Evolutionary conservation across 2,888 invertebrate genomes (phyloP), one percentile per base, ranked within the genome.

Genomic region (Nemotelus pantherinus): DNA sequence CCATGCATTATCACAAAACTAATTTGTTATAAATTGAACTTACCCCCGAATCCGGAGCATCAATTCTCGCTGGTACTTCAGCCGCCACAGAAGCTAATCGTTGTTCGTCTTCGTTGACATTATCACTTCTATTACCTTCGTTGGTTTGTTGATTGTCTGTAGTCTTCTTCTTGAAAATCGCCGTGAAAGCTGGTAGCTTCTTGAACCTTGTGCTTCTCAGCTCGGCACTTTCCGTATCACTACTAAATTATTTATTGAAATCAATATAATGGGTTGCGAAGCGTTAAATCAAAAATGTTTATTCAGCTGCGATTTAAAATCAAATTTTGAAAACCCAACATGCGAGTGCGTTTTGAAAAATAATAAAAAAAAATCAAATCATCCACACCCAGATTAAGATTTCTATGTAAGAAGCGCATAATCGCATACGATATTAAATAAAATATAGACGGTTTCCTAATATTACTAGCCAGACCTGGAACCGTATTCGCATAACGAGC

Each of bases 201-300:
- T 78, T 53, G 10, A 45, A 75, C 78, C 79, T 79, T 39, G 78
- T 72, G 79, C 85, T 82, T 68, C 86, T 84, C 9, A 88, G 87
- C 80, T 89, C 91, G 76, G 91, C 90, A 84, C 92, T 92, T 85
- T 92, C 92, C 58, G 92, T 92, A 86, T 92, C 92, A 84, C 92
- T 92, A 85, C 92, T 92, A 84, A 83, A 85, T 70, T 65, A 47
- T 65, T 44, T 65, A 45, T n/a, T 9, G 25, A 65, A 65, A 45
- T 65, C 50, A 50, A 7, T 50, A 25, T 25, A 25, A 25, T 25
- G 25, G 25, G 25, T 25, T 60, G 60, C 60, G 60, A 64, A 64
- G 44, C 41, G 25, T 25, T 25, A 25, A 25, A 25, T 25, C 25
- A 25, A 25, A 25, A 25, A 25, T 25, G 25, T 25, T 9, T n/a